Evolutionary conservation across 2,113 vertebrate species (phyloP), one percentile per base, ranked within the genome.

Genomic region (Pollachius pollachius): DNA sequence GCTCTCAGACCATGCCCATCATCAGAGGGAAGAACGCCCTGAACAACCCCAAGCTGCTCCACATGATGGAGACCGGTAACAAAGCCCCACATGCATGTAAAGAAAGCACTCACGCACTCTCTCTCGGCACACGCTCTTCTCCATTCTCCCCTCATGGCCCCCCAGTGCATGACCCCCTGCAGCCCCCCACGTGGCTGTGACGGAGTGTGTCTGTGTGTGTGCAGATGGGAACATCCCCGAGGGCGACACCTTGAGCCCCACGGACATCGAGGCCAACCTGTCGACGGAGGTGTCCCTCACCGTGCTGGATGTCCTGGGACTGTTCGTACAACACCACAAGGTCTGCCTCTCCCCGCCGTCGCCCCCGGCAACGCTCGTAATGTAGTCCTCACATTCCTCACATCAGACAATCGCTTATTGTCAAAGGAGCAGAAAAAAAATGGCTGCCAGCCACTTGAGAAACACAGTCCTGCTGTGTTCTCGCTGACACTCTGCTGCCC

Each of bases 1-100:
- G 96, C 84, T 98, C 95, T 73, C 97, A 98, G 85, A 99, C 97
- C 0, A 94, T 99, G 87, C 97, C 97, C 64, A 97, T 98, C 89
- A 97, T 98, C 76, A 92, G 96, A 81, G 91, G 94, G 65, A 99
- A 98, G 93, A 99, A 99, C 75, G 95, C 96, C 63, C 92, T 99
- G 72, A 95, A 94, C 71, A 98, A 97, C 81, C 96, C 97, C 58
- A 98, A 98, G 81, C 94, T 99, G 64, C 86, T 99, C 69, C 96
- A 98, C 83, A 95, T 98, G 93, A 94, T 99, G 89, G 97, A 99
- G 61, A 94, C 90, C 60, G 95, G 90, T 90, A 79, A 79, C 85
- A 89, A 78, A 73, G 86, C 73, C 91, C 91, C 90, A 90, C 91
- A 92, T 48, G 41, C 41, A 48, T 48, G 41, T 48, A 48, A 48